Evolutionary conservation across 2,113 vertebrate species (phyloP), one percentile per base, ranked within the genome.

Genomic region (Plestiodon gilberti): DNA sequence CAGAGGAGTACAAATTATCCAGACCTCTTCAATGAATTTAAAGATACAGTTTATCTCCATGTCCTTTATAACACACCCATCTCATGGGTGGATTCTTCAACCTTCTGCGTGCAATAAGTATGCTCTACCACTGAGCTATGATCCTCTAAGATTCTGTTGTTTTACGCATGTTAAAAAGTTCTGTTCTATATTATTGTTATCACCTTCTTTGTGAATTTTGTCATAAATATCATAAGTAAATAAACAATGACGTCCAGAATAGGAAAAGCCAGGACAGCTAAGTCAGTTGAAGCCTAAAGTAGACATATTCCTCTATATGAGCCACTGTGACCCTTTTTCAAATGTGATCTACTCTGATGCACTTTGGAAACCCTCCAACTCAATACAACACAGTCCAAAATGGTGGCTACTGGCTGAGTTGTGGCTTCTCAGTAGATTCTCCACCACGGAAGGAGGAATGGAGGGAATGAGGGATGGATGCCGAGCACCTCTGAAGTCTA

Each of bases 401-500:
- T 48, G 43, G 43, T 48, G 18, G 4, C 30, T 40, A 22, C 22
- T 64, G 13, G 22, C 35, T 40, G 40, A 7, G 33, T 3, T 64
- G 33, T 48, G 11, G n/a, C n/a, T 33, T 78, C 6, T 35, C 30
- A 13, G 52, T 6, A 64, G 35, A 80, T 57, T 17, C 55, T 73
- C 71, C 30, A 75, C 40, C 70, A 28, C 4, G 33, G 15, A 9
- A 59, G 38, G 43, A 69, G 8, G 17, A 8, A 40, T n/a, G 11
- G 57, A 2, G 25, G 33, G 15, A 9, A 59, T 25, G 43, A 69
- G 8, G 17, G 13, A 40, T n/a, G 11, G 57, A 2, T 61, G 28
- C n/a, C 5, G n/a, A 59, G 59, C n/a, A 61, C 4, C 1, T 38
- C 61, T 3, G 4, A 0, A 1, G 0, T 28, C 35, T 9, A 9